Base-by-base conservation (phyloP, 2,888 invertebrate species). In the Elgonia sp. region DNA sequence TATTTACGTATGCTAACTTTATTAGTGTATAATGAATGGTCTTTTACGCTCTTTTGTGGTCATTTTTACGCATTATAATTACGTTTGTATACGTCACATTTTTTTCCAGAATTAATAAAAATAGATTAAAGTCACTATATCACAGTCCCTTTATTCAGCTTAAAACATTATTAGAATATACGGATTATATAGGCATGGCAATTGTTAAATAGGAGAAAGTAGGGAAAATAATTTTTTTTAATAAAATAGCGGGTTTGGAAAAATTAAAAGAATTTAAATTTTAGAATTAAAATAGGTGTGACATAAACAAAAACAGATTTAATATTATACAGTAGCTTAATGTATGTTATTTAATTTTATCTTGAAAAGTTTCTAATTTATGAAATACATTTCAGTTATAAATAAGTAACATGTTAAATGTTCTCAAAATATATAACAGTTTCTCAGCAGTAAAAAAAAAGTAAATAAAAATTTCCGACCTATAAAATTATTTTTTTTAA, bases 31-130 rank as follows among this genome's bases (percentile, higher is more conserved):
- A 62, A 62, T 75, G 60, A 75, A 60, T 75, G 60, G 73, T 42
- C 60, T 75, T 75, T 21, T 75, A 62, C 62, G 73, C 73, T 60
- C 73, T 62, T 75, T 60, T 57, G 20, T 57, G n/a, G n/a, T n/a
- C n/a, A 53, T 8, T 57, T 57, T 20, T 20, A 9, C 20, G 55
- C 55, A 57, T 57, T 29, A 29, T 57, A 20, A 57, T 57, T 57
- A 57, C 7, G 16, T 20, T 1, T 9, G 55, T 29, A 29, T 57
- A 72, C 57, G 55, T 55, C 57, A 55, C 70, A 70, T 70, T 72
- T 72, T 72, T 72, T 55, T 29, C 39, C 20, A 53, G 8, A 16
- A 39, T 14, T 4, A 53, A 55, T 70, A 37, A 37, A 70, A 50
- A 70, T 53, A 57, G 55, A 57, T 53, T 53, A 53, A 21, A 69